Conservation (phyloP, 2,113 vertebrate species). For the Crotalus horridus region DNA sequence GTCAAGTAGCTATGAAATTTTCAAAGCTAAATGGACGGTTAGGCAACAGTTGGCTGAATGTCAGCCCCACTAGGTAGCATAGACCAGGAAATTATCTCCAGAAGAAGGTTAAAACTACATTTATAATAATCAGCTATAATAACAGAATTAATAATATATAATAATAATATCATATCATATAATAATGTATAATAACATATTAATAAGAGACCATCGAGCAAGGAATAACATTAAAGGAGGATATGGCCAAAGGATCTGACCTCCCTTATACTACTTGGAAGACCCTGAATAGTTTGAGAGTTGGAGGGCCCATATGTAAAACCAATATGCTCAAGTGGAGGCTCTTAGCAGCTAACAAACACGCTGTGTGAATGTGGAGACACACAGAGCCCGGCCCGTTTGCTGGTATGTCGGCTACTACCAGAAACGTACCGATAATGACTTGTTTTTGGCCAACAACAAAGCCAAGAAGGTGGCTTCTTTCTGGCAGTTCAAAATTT, state of each 20-base stretch:
- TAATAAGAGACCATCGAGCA: background rate
- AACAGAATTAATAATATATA: background rate
- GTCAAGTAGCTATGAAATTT: background rate
- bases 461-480: background rate
- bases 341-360: background rate
- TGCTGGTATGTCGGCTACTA: background rate
- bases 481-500: background rate
- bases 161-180: too few relatives aligned
- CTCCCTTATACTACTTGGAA: background rate
- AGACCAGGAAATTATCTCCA: background rate
- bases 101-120: background rate
- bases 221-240: background rate
- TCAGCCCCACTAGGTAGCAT: background rate
- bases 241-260: background rate
- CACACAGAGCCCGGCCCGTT: background rate
- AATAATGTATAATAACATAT: too few relatives aligned
- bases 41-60: background rate
- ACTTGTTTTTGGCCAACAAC: background rate
- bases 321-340: background rate
- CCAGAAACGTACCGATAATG: background rate
- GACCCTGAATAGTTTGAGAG: background rate
- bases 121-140: background rate
- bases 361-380: background rate
- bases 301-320: background rate
- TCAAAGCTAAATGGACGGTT: background rate